These are phyloP conservation scores for Coelinius sp. DNA, from an alignment of 2,888 invertebrate species.

Conservation along the genomic window DNA sequence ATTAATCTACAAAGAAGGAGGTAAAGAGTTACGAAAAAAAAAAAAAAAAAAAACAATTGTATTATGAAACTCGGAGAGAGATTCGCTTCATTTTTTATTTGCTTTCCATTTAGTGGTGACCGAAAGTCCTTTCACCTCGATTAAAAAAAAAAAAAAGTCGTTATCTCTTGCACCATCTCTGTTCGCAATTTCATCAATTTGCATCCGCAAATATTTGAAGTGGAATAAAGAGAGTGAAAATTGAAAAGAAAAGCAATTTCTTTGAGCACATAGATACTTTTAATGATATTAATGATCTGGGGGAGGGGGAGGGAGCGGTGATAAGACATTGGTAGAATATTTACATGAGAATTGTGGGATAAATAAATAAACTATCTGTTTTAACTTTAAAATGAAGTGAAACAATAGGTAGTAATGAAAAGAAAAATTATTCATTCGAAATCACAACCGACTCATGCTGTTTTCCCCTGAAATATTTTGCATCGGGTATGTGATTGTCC, in stretches of 20 bases:
- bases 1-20: neutral
- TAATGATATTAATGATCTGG: neutral
- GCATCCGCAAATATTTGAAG: too few relatives aligned
- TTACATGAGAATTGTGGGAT: neutral
- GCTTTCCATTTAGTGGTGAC: neutral
- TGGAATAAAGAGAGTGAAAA: too few relatives aligned
- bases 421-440: neutral
- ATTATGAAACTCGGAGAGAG: neutral
- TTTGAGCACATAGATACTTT: neutral
- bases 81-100: neutral
- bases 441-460: conserved; percentile 54
- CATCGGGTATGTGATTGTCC: conserved; percentile 50
- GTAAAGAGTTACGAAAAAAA: neutral
- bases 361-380: conserved; percentile 5
- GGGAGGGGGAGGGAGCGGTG: too few relatives aligned
- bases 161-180: too few relatives aligned
- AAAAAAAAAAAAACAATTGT: neutral
- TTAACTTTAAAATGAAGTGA: conserved; percentile 1
- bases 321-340: conserved; percentile 1
- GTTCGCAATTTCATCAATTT: too few relatives aligned
- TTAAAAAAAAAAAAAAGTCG: neutral
- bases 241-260: neutral
- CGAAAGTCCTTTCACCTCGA: neutral
- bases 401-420: neutral
- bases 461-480: conserved; percentile 48